These are phyloP conservation scores for Microtus ochrogaster DNA, from an alignment of 2,113 vertebrate species.

Conservation along the genomic window DNA sequence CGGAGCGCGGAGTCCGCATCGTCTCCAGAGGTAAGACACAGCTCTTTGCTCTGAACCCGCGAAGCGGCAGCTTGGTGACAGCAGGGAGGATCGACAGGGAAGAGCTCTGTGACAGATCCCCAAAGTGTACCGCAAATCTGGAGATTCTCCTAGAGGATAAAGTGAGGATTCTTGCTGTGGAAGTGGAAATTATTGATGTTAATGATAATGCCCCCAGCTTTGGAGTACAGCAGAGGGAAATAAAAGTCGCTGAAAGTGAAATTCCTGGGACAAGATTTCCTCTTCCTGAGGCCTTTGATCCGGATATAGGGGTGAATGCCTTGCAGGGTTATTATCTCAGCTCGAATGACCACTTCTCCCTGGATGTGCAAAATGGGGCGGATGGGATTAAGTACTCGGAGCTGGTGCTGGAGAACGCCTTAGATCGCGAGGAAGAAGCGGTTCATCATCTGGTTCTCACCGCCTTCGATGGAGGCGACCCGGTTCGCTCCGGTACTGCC, in stretches of 20 bases:
- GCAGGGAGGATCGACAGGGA: conserved; percentile 87
- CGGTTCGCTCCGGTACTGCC: conserved; percentile 66
- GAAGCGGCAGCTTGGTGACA: conserved; percentile 83
- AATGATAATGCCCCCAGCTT: conserved; percentile 83
- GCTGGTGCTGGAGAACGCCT: conserved; percentile 73
- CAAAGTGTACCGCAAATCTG: conserved; percentile 69
- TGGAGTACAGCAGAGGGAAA: conserved; percentile 67
- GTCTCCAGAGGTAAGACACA: conserved; percentile 79
- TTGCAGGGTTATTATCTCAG: conserved; percentile 78
- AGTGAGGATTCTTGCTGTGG: conserved; percentile 76
- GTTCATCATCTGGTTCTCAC: conserved; percentile 77
- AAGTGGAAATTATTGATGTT: conserved; percentile 81
- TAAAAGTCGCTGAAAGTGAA: conserved; percentile 76
- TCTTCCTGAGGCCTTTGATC: conserved; percentile 82
- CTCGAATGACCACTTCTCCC: conserved; percentile 73
- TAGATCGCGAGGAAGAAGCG: conserved; percentile 75
- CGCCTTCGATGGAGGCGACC: conserved; percentile 77
- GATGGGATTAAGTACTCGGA: conserved; percentile 75
- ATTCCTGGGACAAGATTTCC: conserved; percentile 74
- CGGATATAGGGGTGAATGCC: conserved; percentile 79
- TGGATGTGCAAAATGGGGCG: conserved; percentile 69
- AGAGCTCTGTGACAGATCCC: conserved; percentile 79
- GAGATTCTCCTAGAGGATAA: conserved; percentile 81
- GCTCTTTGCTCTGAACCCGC: conserved; percentile 84
- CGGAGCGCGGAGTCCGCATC: conserved; percentile 83